These are phyloP conservation scores for Condylura cristata DNA, from an alignment of 2,113 vertebrate genomes.

Conservation along the genomic window DNA sequence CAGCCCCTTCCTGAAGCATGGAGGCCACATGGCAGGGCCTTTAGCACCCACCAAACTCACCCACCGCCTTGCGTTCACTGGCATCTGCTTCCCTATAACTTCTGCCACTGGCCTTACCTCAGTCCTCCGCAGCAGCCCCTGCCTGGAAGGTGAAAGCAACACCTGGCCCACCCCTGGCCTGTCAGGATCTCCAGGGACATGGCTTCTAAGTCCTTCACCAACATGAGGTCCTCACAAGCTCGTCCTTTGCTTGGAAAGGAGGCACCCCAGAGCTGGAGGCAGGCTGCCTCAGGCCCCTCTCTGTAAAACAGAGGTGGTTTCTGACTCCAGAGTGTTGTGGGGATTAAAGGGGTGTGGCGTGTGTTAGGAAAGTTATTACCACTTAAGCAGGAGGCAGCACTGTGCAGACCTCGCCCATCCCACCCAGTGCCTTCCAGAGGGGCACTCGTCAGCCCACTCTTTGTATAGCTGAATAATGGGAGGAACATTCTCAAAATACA, in stretches of 20 bases:
- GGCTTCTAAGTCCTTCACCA: not conserved
- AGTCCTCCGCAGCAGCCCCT: not conserved
- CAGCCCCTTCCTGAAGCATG: not conserved
- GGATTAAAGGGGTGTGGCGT: not conserved
- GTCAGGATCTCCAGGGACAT: not conserved
- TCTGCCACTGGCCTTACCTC: not conserved
- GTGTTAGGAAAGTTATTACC: not conserved
- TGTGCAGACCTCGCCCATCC: not conserved
- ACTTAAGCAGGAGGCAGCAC: not conserved
- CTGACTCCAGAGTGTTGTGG: not conserved
- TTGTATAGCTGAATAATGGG: not conserved
- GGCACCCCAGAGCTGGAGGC: not conserved
- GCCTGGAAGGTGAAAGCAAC: too few relatives aligned
- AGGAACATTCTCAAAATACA: too few relatives aligned
- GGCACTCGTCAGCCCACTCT: not conserved
- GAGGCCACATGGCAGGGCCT: not conserved
- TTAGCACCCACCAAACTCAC: not conserved
- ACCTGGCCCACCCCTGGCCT: not conserved
- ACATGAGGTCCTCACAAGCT: not conserved
- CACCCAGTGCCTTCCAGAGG: not conserved
- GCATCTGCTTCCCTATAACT: not conserved
- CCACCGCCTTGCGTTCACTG: not conserved
- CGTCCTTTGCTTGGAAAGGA: not conserved
- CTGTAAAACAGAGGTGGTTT: not conserved
- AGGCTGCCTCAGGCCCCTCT: not conserved